phyloP scores from a whole-genome alignment of 2,113 vertebrate species.

The Thamnaconus septentrionalis region DNA sequence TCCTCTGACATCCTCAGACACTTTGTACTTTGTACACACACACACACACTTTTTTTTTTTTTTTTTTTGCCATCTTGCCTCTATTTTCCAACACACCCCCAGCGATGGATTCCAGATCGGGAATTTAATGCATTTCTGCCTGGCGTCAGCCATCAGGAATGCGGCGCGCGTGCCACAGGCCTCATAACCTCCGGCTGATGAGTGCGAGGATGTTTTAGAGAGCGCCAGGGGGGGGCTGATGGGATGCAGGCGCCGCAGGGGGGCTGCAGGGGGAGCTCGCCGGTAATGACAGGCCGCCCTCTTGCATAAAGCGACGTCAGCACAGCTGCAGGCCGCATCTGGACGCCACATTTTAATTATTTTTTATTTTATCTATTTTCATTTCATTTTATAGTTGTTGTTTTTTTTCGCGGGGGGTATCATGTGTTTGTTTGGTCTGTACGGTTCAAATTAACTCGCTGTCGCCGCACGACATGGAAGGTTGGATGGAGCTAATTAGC shows the following conservation, averaged over 20 bases:
- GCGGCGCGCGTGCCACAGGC: conserved; percentile 69
- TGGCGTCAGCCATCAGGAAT: conserved; percentile 75
- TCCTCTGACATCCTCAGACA: conserved; percentile 28
- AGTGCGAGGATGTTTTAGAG: conserved; percentile 71
- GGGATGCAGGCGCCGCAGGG: conserved; percentile 76
- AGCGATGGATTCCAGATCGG: conserved; percentile 76
- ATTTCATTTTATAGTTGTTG: too few relatives aligned
- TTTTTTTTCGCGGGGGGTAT: conserved; percentile 5
- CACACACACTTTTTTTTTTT: background rate
- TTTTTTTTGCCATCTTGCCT: conserved; percentile 13
- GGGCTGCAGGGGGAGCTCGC: conserved; percentile 39
- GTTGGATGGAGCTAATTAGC: conserved; percentile 59
- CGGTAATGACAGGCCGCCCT: conserved; percentile 55
- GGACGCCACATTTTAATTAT: conserved; percentile 55
- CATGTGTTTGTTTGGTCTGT: conserved; percentile 68
- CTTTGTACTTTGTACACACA: background rate
- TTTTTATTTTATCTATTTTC: too few relatives aligned
- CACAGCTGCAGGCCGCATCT: conserved; percentile 68
- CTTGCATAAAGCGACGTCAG: conserved; percentile 61
- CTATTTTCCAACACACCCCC: conserved; percentile 53
- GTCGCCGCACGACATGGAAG: conserved; percentile 57
- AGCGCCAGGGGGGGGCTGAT: conserved; percentile 60
- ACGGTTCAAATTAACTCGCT: conserved; percentile 19
- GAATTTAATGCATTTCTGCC: conserved; percentile 78
- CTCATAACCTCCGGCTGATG: conserved; percentile 69